Conservation (phyloP, 2,113 vertebrate species). For the Ranitomeya variabilis region DNA sequence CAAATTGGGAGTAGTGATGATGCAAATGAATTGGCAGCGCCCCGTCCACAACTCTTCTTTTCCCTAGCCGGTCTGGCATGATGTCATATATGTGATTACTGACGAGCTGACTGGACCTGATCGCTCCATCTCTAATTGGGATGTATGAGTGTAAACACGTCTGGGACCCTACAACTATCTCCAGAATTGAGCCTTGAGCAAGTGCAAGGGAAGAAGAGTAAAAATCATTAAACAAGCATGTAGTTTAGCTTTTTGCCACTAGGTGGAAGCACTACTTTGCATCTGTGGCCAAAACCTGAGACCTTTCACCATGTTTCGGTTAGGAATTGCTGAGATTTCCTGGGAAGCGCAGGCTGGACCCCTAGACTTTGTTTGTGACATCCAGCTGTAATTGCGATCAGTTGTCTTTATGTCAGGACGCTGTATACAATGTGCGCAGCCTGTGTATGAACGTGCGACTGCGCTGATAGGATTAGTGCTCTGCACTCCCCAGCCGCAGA, state of each 20-base stretch:
- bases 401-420: conserved; percentile 57
- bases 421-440: conserved; percentile 56
- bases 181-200: too few species aligned
- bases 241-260: background rate
- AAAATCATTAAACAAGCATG: background rate
- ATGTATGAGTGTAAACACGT: too few species aligned
- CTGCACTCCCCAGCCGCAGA: conserved; percentile 20
- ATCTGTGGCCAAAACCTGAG: background rate
- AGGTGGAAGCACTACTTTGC: conserved; percentile 30
- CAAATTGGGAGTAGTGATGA: too few species aligned
- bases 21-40: too few species aligned
- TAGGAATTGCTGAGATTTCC: background rate
- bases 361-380: conserved; percentile 50
- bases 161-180: too few species aligned
- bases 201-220: too few species aligned
- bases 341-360: conserved; percentile 10
- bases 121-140: too few species aligned
- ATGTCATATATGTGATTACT: too few species aligned
- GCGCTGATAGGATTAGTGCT: conserved; percentile 2
- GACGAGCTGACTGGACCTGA: too few species aligned
- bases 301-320: background rate
- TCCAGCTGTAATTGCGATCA: conserved; percentile 51
- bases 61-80: too few species aligned
- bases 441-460: conserved; percentile 59
- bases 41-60: too few species aligned